Evolutionary conservation across 2,797 vertebrate genomes (phyloP).

Genomic region (Botia kubotai): DNA sequence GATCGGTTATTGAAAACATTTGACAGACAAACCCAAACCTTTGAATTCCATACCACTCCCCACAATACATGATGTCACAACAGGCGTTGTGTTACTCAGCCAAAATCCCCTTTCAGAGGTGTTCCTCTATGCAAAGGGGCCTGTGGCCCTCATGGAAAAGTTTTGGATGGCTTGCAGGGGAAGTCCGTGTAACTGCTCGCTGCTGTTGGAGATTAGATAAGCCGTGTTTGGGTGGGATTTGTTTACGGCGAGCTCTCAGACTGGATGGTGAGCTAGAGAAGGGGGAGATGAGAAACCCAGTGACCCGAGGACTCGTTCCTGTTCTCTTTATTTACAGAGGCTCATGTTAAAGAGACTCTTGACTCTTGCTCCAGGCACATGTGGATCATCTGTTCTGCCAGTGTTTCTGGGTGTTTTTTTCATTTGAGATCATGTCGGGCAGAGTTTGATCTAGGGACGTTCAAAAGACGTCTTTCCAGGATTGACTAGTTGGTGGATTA

Average conservation of each 20-base stretch:
- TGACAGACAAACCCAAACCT: background rate
- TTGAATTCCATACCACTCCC: constrained; percentile 11
- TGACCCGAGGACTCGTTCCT: constrained; percentile 33
- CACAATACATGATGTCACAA: background rate
- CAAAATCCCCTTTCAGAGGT: background rate
- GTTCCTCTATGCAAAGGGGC: constrained; percentile 7
- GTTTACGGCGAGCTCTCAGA: constrained; percentile 49
- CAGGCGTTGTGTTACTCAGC: background rate
- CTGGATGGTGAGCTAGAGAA: constrained; percentile 29
- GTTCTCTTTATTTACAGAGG: constrained; percentile 9
- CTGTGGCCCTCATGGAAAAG: constrained; percentile 21
- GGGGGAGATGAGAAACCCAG: constrained; percentile 17
- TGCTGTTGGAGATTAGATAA: constrained; percentile 57
- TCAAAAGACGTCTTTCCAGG: background rate
- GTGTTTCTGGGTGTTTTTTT: constrained; percentile 15
- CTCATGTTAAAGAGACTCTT: constrained; percentile 29
- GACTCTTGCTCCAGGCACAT: constrained; percentile 31
- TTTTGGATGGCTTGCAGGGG: constrained; percentile 60
- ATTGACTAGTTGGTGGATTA: background rate
- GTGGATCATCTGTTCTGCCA: constrained; percentile 39
- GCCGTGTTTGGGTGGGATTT: constrained; percentile 58
- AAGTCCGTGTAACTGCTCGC: constrained; percentile 38
- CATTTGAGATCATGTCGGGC: background rate
- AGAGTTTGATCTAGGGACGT: background rate
- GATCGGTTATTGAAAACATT: constrained; percentile 22